A percentile compares a stretch with the other conserved stretches of the same genome.
These are phyloP conservation scores for Misgurnus mizolepis DNA, from an alignment of 2,113 vertebrate species.

Conservation along the genomic window DNA sequence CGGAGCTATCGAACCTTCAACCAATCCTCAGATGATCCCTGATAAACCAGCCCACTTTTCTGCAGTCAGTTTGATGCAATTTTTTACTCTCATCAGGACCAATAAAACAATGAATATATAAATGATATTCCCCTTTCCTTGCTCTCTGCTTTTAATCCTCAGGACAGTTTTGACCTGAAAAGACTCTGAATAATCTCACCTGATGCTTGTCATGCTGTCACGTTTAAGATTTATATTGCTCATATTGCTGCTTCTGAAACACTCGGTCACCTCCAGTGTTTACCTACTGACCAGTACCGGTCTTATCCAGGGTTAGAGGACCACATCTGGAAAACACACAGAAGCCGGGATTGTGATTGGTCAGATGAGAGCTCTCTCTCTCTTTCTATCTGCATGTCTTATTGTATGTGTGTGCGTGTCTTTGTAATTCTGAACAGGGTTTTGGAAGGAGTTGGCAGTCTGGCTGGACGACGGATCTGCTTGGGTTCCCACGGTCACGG, in stretches of 20 bases:
- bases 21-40: not conserved
- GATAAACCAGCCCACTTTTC: not conserved
- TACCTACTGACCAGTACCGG: not conserved
- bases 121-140: not conserved
- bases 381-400: slow-evolving; percentile 51
- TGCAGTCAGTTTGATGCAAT: not conserved
- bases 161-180: slow-evolving; percentile 14
- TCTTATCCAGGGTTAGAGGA: not conserved
- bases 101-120: not conserved
- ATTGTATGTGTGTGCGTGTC: slow-evolving; percentile 42
- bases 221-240: not conserved
- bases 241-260: slow-evolving; percentile 9
- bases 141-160: slow-evolving; percentile 6
- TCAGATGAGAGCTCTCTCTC: slow-evolving; percentile 30
- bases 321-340: not conserved
- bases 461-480: not conserved
- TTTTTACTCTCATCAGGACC: slow-evolving; percentile 1
- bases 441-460: not conserved
- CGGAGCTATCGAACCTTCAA: not conserved
- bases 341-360: not conserved
- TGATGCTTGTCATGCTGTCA: not conserved
- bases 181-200: not conserved
- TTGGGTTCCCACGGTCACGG: slow-evolving; percentile 19
- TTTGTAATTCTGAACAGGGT: slow-evolving; percentile 47
- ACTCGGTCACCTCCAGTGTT: slow-evolving; percentile 3